Base-by-base conservation (phyloP, 2,113 vertebrate genomes). In the Bubo blakistoni region DNA sequence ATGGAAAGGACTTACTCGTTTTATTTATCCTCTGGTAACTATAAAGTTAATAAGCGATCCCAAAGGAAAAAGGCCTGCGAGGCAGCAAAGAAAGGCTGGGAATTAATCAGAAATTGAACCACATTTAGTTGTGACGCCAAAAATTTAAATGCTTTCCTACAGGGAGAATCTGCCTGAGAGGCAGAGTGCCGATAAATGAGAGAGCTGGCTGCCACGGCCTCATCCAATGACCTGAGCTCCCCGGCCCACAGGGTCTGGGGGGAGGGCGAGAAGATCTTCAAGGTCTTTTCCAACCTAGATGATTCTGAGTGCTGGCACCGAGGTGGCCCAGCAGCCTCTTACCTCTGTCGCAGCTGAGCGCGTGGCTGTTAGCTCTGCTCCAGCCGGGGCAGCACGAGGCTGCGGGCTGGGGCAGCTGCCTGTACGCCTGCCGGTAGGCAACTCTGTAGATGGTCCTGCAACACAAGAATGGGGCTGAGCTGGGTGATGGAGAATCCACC, bases 341-440 rank as follows among this genome's bases (percentile, higher is more conserved):
- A 99, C 99, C 99, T 98, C 98, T 98, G 87, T 98, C 98, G 78
- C 99, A 99, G 96, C 98, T 94, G 11, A 98, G 96, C 0, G 97
- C 79, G 62, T 98, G 96, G 67, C 97, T 21, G 0, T 55, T 24
- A 0, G 42, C 86, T 49, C 98, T 97, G 86, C 94, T 94, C 99
- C 99, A 99, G n/a, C 99, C 99, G 0, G 99, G 99, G 83, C 99
- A 99, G 97, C 99, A 99, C 4, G 98, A 91, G 16, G 97, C 98
- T 55, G n/a, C 67, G 3, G 97, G 95, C 85, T 95, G 86, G 0
- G 95, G 76, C 26, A 97, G 44, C 1, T 81, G 94, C 25, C 47
- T 94, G 52, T 94, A 98, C 38, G 95, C 98, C 94, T 98, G 98
- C 67, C 99, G 97, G 97, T 99, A 99, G 44, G 98, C 98, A 6